Conservation (phyloP, 1,140 invertebrate species). For the Drosophila kurseongensis region DNA sequence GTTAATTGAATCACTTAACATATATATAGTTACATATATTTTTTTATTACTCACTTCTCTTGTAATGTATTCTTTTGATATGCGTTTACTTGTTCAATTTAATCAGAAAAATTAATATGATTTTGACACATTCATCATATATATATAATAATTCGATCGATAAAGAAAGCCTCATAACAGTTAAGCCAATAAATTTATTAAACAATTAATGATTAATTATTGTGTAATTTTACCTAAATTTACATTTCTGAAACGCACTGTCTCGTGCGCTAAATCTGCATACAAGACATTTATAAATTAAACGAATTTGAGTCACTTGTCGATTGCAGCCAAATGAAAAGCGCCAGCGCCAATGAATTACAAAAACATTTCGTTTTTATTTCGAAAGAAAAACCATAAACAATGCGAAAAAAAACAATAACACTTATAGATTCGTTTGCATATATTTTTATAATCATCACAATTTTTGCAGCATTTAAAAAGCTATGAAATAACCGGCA, state of each 20-base stretch:
- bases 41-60: too few relatives aligned
- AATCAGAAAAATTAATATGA: not conserved
- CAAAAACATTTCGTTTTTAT: conserved; percentile 1
- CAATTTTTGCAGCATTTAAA: conserved; percentile 58
- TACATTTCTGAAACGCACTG: conserved; percentile 5
- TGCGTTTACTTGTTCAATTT: not conserved
- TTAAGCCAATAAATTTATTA: too few relatives aligned
- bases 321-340: conserved; percentile 13
- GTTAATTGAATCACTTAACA: not conserved
- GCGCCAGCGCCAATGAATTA: conserved; percentile 20
- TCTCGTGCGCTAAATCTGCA: not conserved
- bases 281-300: conserved; percentile 5
- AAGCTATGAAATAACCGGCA: conserved; percentile 50
- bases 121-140: too few relatives aligned
- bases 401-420: conserved; percentile 18
- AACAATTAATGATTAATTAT: too few relatives aligned
- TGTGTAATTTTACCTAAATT: too few relatives aligned
- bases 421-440: conserved; percentile 25
- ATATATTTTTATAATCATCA: conserved; percentile 30
- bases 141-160: too few relatives aligned
- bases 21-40: too few relatives aligned
- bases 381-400: conserved; percentile 19
- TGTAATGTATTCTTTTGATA: not conserved
- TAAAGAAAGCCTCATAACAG: too few relatives aligned
- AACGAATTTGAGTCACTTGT: conserved; percentile 16